Base-by-base conservation (phyloP, 2,113 vertebrate genomes). In the Sprattus sprattus region DNA sequence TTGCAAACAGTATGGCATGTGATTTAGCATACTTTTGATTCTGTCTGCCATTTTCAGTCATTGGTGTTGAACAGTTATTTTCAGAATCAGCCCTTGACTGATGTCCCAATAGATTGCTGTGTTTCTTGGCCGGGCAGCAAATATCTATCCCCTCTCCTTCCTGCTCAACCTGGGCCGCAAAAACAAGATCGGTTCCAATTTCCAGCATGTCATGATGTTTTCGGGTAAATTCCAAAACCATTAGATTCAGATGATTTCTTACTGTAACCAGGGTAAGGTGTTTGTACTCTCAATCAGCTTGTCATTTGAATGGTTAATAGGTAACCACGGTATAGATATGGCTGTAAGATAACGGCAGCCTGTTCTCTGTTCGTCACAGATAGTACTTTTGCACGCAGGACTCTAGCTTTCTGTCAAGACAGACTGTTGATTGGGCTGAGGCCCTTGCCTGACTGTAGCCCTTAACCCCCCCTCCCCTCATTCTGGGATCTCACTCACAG, bases 171-270 rank as follows among this genome's bases (percentile, higher is more conserved):
- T 99, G 91, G 97, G 98, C 49, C 97, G 98, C 88, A 97, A 95
- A 92, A 97, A 97, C 93, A 99, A 97, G 94, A 99, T 99, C 0
- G 92, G 96, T 85, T 95, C 93, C 4, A 98, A 98, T 91, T 96
- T 98, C 88, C 98, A 99, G 90, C 97, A 99, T 20, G 97, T 99
- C 94, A 99, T 99, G 98, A 99, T 99, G 98, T 99, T 99, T 95
- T 96, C 98, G 92, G 98, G 98, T 98, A 95, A 71, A 9, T 2
- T 44, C 13, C 47, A 49, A 11, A 52, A 15, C 50, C 50, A 52
- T 52, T 52, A 39, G 39, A 49, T 9, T 49, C 47, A 49, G 10
- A 49, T 49, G 54, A 18, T 60, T 60, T 22, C 18, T 6, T 6
- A 60, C 54, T 60, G 4, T 39, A 39, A 39, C 39, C 39, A 39